Evolutionary conservation across 1,140 invertebrate genomes (phyloP).

Genomic region (Papilio glaucus): DNA sequence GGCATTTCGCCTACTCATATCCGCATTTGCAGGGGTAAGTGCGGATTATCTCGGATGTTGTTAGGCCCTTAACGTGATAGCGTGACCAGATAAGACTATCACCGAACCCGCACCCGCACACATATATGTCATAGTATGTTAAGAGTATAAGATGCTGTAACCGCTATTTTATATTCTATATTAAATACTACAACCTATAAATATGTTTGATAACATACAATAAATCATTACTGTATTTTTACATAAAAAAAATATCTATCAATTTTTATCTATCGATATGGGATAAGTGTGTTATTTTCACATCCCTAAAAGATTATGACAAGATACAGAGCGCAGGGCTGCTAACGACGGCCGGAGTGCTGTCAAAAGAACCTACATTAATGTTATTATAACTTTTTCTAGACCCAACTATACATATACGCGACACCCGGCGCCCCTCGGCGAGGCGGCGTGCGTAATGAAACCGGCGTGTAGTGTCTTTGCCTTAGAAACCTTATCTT

Average conservation of each 20-base stretch:
- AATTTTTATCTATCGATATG: constrained; percentile 41
- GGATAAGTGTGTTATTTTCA: constrained; percentile 16
- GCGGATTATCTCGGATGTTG: too few species aligned
- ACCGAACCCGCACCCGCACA: too few species aligned
- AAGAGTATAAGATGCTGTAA: too few species aligned
- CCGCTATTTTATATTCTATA: too few species aligned
- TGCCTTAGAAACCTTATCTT: constrained; percentile 17
- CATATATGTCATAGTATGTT: too few species aligned
- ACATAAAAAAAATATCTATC: background rate
- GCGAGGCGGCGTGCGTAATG: constrained; percentile 45
- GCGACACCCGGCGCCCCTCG: constrained; percentile 44
- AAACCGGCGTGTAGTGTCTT: constrained; percentile 31
- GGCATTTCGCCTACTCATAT: too few species aligned
- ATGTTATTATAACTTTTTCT: constrained; percentile 82
- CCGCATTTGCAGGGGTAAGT: too few species aligned
- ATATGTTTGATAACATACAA: background rate
- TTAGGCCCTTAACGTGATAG: too few species aligned
- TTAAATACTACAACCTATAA: too few species aligned
- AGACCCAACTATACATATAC: constrained; percentile 48
- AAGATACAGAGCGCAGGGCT: constrained; percentile 79
- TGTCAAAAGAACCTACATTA: constrained; percentile 82
- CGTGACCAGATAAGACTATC: too few species aligned
- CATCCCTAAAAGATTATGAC: constrained; percentile 78
- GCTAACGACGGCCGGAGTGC: constrained; percentile 77
- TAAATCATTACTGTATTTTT: background rate